These are phyloP conservation scores for Ceratitis capitata DNA, from an alignment of 1,140 invertebrate genomes.

Conservation along the genomic window DNA sequence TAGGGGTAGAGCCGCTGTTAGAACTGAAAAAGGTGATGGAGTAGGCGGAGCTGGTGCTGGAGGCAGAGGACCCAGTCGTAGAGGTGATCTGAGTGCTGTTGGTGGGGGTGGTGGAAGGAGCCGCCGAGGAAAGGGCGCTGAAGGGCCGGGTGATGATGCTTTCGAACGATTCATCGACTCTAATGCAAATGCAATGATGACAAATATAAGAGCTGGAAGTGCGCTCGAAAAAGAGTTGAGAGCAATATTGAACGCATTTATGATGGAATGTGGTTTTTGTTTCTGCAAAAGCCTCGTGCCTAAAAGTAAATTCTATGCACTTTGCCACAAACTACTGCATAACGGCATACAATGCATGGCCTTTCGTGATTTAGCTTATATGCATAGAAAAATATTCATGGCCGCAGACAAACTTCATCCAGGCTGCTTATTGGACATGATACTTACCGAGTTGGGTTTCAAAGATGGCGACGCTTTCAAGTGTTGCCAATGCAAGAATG, in stretches of 20 bases:
- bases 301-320: constrained; percentile 55
- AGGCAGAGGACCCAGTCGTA: not conserved
- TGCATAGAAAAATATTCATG: constrained; percentile 55
- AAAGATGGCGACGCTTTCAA: constrained; percentile 37
- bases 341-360: constrained; percentile 50
- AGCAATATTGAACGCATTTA: constrained; percentile 55
- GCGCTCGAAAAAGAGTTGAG: constrained; percentile 51
- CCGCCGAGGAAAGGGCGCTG: not conserved
- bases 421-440: constrained; percentile 53
- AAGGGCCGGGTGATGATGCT: not conserved
- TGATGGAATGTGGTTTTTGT: constrained; percentile 55
- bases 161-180: constrained; percentile 20
- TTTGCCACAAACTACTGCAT: constrained; percentile 55
- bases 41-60: not conserved
- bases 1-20: not conserved
- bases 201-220: constrained; percentile 17
- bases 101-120: not conserved
- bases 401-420: constrained; percentile 54
- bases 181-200: constrained; percentile 5
- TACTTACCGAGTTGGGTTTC: constrained; percentile 48
- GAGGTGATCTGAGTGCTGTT: not conserved
- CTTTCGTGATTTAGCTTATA: constrained; percentile 53
- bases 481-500: constrained; percentile 52
- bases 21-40: not conserved
- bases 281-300: constrained; percentile 55